phyloP scores from a whole-genome alignment of 2,888 invertebrate genomes.

The Eupithecia inturbata region DNA sequence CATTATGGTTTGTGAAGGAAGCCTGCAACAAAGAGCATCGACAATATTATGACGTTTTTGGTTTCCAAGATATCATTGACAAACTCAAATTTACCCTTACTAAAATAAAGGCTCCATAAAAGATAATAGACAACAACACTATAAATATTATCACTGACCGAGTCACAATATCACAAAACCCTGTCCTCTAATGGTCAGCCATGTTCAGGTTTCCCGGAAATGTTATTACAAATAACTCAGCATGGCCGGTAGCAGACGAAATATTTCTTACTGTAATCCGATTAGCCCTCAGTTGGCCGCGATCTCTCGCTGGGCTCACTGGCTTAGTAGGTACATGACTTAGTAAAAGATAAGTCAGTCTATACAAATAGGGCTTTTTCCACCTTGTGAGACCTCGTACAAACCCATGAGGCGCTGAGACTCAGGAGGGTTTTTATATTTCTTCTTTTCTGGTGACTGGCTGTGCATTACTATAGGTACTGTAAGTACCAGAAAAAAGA shows the following conservation, averaged over 20 bases:
- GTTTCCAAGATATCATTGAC: not conserved
- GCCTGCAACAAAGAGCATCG: not conserved
- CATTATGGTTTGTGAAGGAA: not conserved
- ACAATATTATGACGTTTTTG: not conserved
- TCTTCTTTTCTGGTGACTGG: not conserved
- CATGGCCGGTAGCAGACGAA: slow-evolving; percentile 18
- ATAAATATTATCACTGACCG: not conserved
- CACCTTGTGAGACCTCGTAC: not conserved
- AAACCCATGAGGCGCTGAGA: not conserved
- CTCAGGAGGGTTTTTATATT: not conserved
- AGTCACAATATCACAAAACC: slow-evolving; percentile 1
- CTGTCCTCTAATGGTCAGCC: not conserved
- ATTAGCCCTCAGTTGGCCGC: slow-evolving; percentile 26
- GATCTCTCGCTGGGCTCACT: slow-evolving; percentile 17
- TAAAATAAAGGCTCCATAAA: not conserved
- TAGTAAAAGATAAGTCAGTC: not conserved
- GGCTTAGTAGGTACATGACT: not conserved
- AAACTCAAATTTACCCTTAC: not conserved
- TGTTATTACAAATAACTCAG: slow-evolving; percentile 34
- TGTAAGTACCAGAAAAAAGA: no score
- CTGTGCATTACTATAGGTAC: not conserved
- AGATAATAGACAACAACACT: not conserved
- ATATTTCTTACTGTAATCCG: slow-evolving; percentile 39
- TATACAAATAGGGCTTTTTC: not conserved
- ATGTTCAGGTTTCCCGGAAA: slow-evolving; percentile 27